Percentiles rank a stretch among this genome's conserved stretches.
Evolutionary conservation across 2,888 invertebrate genomes (phyloP).

Genomic region (Horisme vitalbata): DNA sequence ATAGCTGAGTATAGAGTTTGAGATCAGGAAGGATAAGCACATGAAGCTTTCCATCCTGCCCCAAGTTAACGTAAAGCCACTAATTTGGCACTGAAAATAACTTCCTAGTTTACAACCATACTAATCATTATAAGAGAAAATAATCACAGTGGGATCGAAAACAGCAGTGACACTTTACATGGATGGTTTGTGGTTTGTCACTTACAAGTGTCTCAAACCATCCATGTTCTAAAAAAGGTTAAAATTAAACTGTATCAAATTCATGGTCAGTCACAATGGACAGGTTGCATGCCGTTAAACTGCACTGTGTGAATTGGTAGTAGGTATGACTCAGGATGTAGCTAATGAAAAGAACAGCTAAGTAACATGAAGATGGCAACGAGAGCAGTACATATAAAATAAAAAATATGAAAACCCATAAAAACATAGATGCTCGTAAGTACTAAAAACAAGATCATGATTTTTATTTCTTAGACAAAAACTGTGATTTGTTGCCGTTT

Average conservation of each 20-base stretch:
- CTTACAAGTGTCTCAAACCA: no score
- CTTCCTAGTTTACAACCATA: conserved; percentile 10
- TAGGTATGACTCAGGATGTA: conserved; percentile 27
- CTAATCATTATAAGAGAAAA: not conserved
- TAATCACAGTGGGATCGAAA: not conserved
- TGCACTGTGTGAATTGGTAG: conserved; percentile 50
- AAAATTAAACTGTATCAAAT: conserved; percentile 13
- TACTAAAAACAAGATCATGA: no score
- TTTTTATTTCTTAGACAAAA: no score
- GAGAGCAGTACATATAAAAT: no score
- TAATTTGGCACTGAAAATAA: conserved; percentile 8
- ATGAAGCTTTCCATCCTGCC: conserved; percentile 13
- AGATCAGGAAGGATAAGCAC: conserved; percentile 16
- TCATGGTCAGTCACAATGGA: conserved; percentile 28
- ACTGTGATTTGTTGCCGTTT: no score
- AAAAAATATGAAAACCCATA: no score
- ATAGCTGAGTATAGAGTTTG: conserved; percentile 6
- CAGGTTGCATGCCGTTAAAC: conserved; percentile 28
- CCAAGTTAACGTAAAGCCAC: conserved; percentile 2
- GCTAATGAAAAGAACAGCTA: conserved; percentile 1
- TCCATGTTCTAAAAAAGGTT: not conserved
- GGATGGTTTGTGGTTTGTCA: no score
- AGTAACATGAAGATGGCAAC: no score
- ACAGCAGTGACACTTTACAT: not conserved
- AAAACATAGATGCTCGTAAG: no score